Evolutionary conservation across 1,140 invertebrate genomes (phyloP).

Genomic region (Drosophila triauraria): DNA sequence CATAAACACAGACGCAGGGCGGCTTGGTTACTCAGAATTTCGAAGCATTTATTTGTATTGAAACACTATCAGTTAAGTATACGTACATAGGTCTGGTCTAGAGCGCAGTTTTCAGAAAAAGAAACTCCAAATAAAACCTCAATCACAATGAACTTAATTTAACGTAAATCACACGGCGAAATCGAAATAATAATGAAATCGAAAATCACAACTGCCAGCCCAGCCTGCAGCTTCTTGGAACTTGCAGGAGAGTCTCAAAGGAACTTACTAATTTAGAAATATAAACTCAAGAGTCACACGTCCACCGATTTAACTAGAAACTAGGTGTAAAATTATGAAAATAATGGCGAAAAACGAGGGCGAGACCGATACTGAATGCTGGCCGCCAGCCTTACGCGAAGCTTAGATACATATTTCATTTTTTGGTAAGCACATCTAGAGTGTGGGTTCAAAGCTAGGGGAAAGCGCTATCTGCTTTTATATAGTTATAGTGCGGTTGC

Average conservation of each 20-base stretch:
- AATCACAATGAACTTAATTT: constrained; percentile 51
- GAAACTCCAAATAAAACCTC: constrained; percentile 46
- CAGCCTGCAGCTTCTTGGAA: constrained; percentile 28
- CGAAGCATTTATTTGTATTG: constrained; percentile 48
- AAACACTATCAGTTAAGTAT: constrained; percentile 47
- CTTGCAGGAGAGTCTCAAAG: constrained; percentile 46
- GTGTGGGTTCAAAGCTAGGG: constrained; percentile 21
- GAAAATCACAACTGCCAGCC: constrained; percentile 40
- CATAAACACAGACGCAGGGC: neutral
- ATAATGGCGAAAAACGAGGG: constrained; percentile 19
- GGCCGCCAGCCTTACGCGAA: constrained; percentile 24
- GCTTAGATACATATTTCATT: constrained; percentile 17
- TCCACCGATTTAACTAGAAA: constrained; percentile 13
- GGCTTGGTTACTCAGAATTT: constrained; percentile 16
- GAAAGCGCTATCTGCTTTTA: constrained; percentile 32
- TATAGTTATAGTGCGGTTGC: constrained; percentile 7
- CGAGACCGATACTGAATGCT: constrained; percentile 11
- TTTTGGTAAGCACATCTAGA: constrained; percentile 60
- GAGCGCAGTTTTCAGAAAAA: constrained; percentile 45
- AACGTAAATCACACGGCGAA: constrained; percentile 41
- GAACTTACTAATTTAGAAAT: constrained; percentile 25
- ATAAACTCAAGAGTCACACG: constrained; percentile 21
- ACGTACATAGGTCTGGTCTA: constrained; percentile 40
- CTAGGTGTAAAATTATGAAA: constrained; percentile 2
- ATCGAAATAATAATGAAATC: constrained; percentile 36